Base-by-base conservation (phyloP, 2,113 vertebrate genomes). In the Ptyas mucosa region DNA sequence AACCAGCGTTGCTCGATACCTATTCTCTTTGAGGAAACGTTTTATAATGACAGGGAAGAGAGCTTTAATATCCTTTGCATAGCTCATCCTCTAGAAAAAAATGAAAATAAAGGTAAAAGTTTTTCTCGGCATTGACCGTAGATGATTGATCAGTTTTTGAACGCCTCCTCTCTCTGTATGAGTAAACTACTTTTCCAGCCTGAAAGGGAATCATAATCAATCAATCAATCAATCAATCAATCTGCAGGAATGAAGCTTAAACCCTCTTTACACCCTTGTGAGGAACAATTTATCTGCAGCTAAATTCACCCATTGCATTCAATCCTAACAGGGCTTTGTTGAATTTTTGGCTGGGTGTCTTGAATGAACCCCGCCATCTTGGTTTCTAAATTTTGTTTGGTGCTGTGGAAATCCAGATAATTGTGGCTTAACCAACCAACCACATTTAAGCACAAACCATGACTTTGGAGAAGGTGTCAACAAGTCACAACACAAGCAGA, bases 11-110 rank as follows among this genome's bases (percentile, higher is more conserved):
- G 97, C 1, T 98, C 98, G 0, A 97, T 99, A 24, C 97, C 98
- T 64, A 97, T 99, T 96, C 98, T 99, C 93, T 99, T 99, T 93
- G 99, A 99, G 96, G 99, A 99, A 95, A 99, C 99, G 0, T 99
- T 99, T 97, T 99, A 99, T 97, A 99, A 99, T 75, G 98, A 99
- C 46, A 98, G 97, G 95, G 99, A 99, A 97, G 98, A 99, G 97
- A 99, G 99, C 95, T 99, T 99, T 97, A 99, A 98, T 96, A 98
- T 99, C 91, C 94, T 99, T 61, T 99, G 99, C 90, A 97, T 99
- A 94, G 98, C 98, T 88, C 97, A 98, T 91, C 98, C 99, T 0
- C 29, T 99, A 87, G 98, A 99, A 94, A 97, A 98, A 93, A 97
- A 98, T 8, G 97, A 97, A 3, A 97, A 92, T 92, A 96, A 97